Evolutionary conservation across 2,113 vertebrate species (phyloP), one percentile per base, ranked within the genome.

Genomic region (Equus przewalskii): DNA sequence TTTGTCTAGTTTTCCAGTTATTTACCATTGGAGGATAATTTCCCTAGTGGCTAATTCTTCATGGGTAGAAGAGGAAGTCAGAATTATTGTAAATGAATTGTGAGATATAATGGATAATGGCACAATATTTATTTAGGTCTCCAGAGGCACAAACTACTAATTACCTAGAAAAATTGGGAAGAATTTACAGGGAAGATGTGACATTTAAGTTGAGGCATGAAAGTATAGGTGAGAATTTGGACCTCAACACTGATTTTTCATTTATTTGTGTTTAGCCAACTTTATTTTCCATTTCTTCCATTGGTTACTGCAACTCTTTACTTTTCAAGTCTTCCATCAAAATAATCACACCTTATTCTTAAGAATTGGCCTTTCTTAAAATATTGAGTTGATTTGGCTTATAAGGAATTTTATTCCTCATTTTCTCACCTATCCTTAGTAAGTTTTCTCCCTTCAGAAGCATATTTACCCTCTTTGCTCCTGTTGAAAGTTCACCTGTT

Each of bases 51-150:
- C 28, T 78, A 88, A 62, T 79, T 67, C 41, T 89, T 76, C 28
- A 86, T 41, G 30, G 30, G 3, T 41, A 18, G 15, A 82, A 60
- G 13, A 84, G 6, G 69, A 91, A 86, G 30, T 92, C 51, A 51
- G 6, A 89, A 33, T 91, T 82, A 96, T 67, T 46, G 1, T 84
- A 89, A 75, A 49, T 81, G 33, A 73, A 87, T 69, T 89, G 16
- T 94, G 89, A 96, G 7, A 85, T 60, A 33, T 44, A 86, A n/a
- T 81, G 44, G n/a, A 75, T 92, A 89, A 86, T 76, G 70, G 10
- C 76, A 41, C 33, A 85, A 67, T 85, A 75, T 49, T 80, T 67
- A 73, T 62, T 75, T 81, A 89, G 5, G 18, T 85, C 67, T 67
- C 44, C 33, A 85, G 58, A 80, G 24, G n/a, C 72, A 96, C 21